Conservation (phyloP, 2,888 invertebrate genomes). For the Melinaea menophilus region DNA sequence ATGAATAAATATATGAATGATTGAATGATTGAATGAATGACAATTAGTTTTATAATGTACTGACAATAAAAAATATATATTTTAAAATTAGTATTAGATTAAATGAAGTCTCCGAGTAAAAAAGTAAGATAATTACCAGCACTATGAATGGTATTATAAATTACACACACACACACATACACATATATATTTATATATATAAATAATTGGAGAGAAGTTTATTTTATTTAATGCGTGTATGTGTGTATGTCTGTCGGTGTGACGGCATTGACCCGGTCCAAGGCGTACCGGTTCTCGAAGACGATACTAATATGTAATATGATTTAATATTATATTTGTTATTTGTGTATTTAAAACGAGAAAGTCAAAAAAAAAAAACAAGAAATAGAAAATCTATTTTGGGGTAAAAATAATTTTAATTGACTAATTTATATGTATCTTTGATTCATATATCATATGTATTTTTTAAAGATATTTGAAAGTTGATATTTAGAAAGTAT, state of each 20-base stretch:
- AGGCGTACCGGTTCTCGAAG: not conserved
- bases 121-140: no score
- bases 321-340: not conserved
- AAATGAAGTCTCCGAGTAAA: no score
- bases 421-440: not conserved
- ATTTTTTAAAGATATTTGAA: not conserved
- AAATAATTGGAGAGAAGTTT: no score
- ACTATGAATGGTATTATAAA: no score
- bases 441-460: not conserved
- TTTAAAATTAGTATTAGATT: no score
- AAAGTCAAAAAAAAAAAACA: not conserved
- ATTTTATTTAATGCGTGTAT: no score
- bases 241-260: not conserved
- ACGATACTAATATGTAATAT: not conserved
- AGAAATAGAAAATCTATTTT: not conserved
- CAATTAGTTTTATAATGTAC: no score
- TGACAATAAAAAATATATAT: no score
- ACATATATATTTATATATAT: no score
- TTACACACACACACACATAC: no score
- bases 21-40: no score
- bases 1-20: no score
- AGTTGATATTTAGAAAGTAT: not conserved
- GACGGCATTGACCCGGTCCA: not conserved
- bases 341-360: not conserved
- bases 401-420: not conserved